Evolutionary conservation across 2,797 vertebrate genomes (phyloP), one percentile per base, ranked within the genome.

Genomic region (Serranus cabrilla): DNA sequence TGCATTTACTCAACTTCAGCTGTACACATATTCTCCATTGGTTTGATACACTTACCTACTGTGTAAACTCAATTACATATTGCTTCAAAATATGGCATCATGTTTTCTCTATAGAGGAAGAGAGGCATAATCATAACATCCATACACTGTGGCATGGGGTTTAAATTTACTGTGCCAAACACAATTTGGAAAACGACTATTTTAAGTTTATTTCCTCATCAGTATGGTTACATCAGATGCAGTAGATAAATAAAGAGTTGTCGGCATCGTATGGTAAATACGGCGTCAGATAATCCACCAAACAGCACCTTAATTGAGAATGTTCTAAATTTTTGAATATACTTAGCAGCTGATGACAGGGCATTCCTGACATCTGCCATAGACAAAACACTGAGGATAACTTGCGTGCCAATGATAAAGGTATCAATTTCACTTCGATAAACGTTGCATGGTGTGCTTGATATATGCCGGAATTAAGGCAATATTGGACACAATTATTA

Each of bases 401-500:
- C 20, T 3, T 9, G 18, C 5, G 2, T 49, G 7, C 3, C n/a
- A 13, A 2, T 7, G 5, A 20, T 0, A 21, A 62, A 74, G 63
- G 23, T 61, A 20, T 2, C 13, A 7, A 43, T 62, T n/a, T 39
- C 1, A 16, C 21, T 2, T 8, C 0, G 34, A 13, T 10, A 4
- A 57, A 49, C 1, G 2, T 1, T 45, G 4, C 17, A n/a, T 34
- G 5, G 0, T 42, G 0, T 49, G 9, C 21, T 3, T 0, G 2
- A 31, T 7, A 7, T 0, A 60, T 1, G 57, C 60, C 57, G 59
- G 70, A 65, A 1, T 31, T 1, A 58, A 51, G 11, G 21, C 13
- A 37, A 13, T 0, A 9, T 11, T 10, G 0, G 11, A n/a, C 0
- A 2, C 1, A 34, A 27, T 18, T 3, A n/a, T 2, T 8, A 4